Evolutionary conservation across 2,797 vertebrate genomes (phyloP).

Genomic region (Acrossocheilus wenchowensis): DNA sequence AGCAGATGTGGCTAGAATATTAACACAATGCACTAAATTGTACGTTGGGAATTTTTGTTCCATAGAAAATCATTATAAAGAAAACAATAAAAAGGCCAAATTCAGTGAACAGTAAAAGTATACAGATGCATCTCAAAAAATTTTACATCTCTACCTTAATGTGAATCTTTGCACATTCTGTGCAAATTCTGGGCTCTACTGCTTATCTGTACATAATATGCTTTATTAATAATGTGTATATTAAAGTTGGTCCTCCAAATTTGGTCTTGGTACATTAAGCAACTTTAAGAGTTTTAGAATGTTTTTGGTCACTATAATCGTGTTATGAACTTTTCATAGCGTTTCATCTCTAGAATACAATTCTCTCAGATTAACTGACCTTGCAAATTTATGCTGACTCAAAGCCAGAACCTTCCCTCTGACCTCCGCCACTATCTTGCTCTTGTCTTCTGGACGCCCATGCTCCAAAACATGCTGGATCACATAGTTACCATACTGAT

Average conservation of each 20-base stretch:
- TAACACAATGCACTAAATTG: too few species aligned
- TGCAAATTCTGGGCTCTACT: neutral
- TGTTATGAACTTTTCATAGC: neutral
- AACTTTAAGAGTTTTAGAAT: neutral
- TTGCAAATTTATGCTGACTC: slow-evolving; percentile 99
- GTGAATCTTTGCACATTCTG: neutral
- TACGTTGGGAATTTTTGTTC: too few species aligned
- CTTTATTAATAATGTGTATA: too few species aligned
- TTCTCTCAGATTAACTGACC: slow-evolving; percentile 73
- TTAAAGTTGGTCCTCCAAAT: neutral
- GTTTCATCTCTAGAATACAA: neutral
- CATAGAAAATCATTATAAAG: too few species aligned
- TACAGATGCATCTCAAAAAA: too few species aligned
- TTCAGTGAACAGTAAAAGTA: too few species aligned
- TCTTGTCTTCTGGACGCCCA: slow-evolving; percentile 95
- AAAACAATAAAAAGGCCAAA: too few species aligned
- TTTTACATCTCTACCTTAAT: too few species aligned
- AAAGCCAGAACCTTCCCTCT: slow-evolving; percentile 94
- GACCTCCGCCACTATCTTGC: slow-evolving; percentile 97
- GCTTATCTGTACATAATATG: neutral
- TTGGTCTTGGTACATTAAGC: neutral
- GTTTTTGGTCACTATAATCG: neutral
- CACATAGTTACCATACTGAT: slow-evolving; percentile 98
- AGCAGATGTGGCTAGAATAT: too few species aligned
- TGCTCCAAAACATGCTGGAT: slow-evolving; percentile 98